These are phyloP conservation scores for Mesocricetus auratus DNA, from an alignment of 2,113 vertebrate genomes.

Conservation along the genomic window DNA sequence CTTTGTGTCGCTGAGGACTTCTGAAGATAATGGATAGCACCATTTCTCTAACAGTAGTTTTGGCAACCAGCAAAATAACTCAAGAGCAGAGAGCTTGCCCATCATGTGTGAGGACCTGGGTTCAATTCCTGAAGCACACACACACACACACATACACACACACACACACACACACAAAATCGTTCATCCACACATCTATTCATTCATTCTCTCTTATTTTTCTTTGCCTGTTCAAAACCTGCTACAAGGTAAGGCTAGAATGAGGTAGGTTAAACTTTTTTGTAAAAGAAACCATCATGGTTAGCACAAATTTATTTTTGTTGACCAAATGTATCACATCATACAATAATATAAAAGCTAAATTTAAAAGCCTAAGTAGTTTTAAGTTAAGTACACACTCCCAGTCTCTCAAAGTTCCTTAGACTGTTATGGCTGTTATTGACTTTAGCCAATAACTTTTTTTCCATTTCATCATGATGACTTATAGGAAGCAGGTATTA, in stretches of 20 bases:
- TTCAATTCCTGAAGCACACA: neutral
- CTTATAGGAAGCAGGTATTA: slow-evolving; percentile 47
- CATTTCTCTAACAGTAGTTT: neutral
- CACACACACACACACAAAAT: neutral
- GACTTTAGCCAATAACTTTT: neutral
- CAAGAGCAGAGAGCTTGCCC: neutral
- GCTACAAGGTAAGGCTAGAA: neutral
- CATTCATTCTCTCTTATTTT: too few species aligned
- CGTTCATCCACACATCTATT: too few species aligned
- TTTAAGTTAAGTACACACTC: neutral
- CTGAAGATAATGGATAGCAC: neutral
- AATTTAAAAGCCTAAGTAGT: slow-evolving; percentile 1
- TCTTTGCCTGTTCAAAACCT: neutral
- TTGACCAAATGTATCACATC: slow-evolving; percentile 31
- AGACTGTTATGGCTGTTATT: slow-evolving; percentile 44
- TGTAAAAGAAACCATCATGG: neutral
- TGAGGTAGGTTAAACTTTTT: neutral
- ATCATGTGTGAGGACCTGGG: neutral
- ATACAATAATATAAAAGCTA: neutral
- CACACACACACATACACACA: neutral
- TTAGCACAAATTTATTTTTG: slow-evolving; percentile 7
- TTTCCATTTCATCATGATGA: slow-evolving; percentile 63
- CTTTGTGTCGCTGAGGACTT: neutral
- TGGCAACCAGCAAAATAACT: too few species aligned
- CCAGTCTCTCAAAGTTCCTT: neutral